Base-by-base conservation (phyloP, 2,113 vertebrate genomes). In the Oryzias javanicus region DNA sequence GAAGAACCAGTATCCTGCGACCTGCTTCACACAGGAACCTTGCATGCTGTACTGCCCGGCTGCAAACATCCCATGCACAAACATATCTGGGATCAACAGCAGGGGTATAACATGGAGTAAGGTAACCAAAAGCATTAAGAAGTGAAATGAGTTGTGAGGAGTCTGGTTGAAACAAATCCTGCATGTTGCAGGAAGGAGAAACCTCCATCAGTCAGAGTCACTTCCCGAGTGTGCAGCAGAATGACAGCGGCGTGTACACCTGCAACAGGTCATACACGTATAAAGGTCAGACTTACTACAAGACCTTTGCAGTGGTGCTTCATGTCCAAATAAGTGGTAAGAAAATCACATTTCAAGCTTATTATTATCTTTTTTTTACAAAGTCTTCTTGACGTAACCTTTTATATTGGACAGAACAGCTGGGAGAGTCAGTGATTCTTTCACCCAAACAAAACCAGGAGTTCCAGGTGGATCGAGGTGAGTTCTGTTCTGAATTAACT, bases 401-500 rank as follows among this genome's bases (percentile, higher is more conserved):
- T 12, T 35, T 35, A 35, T 12, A 3, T 35, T 12, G 8, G 35
- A 35, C 35, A 35, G 35, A 35, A 10, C 35, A 35, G 35, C 35
- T 1, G n/a, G 1, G 7, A 52, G 19, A 8, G 4, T 5, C 8
- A 8, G 18, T 22, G 20, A 63, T 63, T 18, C 6, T 13, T 16
- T 29, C 3, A 45, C 60, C 49, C 8, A 10, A 22, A 15, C 0
- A 1, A 17, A 0, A 27, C 12, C 20, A 18, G 17, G 19, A 47
- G 0, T 50, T 83, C 64, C 0, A 6, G 5, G 83, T 89, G 35
- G 73, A 83, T 55, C 16, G 89, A 24, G 84, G 87, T 89, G 74
- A 47, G 46, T 12, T 47, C n/a, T 47, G 16, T 47, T 16, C 6
- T n/a, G 7, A 18, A 46, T 18, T 5, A 40, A 5, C 3, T 35